Base-by-base conservation (phyloP, 2,797 vertebrate genomes). In the Myotis vivesi region DNA sequence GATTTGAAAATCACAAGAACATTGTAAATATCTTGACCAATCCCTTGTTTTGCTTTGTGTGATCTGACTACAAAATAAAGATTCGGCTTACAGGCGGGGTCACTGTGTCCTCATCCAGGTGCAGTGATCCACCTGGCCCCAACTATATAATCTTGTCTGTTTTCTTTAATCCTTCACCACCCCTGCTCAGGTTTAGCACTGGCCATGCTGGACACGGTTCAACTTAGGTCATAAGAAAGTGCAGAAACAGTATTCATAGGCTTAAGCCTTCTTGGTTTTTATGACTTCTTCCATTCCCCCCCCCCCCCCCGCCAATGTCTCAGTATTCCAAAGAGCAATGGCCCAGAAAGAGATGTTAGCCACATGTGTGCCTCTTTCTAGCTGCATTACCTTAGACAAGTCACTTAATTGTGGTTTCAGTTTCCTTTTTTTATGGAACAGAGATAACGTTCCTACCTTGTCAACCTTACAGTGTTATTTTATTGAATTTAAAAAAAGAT, bases 321-420 rank as follows among this genome's bases (percentile, higher is more conserved):
- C 4, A n/a, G 19, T 75, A 62, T 94, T 66, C 30, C 38, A 76
- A 59, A 73, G 9, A 53, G 30, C 46, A 82, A 28, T 69, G 62
- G 53, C 51, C 28, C 79, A 71, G 38, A 94, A 93, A 85, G n/a
- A 5, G 49, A 6, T 44, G 25, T 53, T 77, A 55, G n/a, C 59
- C 11, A 49, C 16, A 44, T 13, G 23, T 55, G 79, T 89, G 28
- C 41, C 72, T 89, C 23, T 88, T 71, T 80, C 62, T 81, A 62
- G 28, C 82, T 80, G 73, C 57, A 11, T 92, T 36, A 57, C 51
- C 55, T 93, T 93, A 89, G 69, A 68, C 36, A 92, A 89, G 15
- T 33, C 83, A 79, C 22, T 85, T 62, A 57, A 84, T 83, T 11
- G 46, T 87, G 86, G 53, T 22, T 55, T 68, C 69, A 84, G 25